Conservation (phyloP, 2,888 invertebrate genomes). For the Xanthorhoe spadicearia region DNA sequence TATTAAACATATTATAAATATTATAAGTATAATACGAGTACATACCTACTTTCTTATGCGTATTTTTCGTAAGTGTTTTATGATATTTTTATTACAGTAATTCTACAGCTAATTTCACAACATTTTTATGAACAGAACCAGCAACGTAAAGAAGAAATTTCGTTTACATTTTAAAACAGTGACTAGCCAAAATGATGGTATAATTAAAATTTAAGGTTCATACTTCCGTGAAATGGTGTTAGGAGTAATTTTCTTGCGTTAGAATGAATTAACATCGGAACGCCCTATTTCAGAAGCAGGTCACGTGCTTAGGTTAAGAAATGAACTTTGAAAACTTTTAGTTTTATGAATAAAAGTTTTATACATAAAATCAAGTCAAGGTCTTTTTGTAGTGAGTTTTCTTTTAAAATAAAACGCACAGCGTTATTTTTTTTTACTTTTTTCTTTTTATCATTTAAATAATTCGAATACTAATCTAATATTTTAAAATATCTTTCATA, state of each 20-base stretch:
- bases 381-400: slow-evolving; percentile 4
- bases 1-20: too few species aligned
- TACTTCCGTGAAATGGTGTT: slow-evolving; percentile 27
- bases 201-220: slow-evolving; percentile 25
- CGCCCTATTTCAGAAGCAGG: slow-evolving; percentile 33
- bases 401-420: slow-evolving; percentile 2
- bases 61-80: too few species aligned
- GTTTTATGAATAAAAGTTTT: slow-evolving; percentile 29
- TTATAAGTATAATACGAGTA: too few species aligned
- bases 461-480: neutral
- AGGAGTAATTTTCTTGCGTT: slow-evolving; percentile 33
- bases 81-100: too few species aligned
- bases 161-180: slow-evolving; percentile 18
- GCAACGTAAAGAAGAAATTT: too few species aligned
- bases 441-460: neutral
- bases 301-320: slow-evolving; percentile 36
- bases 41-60: too few species aligned
- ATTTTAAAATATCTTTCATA: neutral
- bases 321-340: slow-evolving; percentile 24
- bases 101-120: too few species aligned
- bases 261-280: slow-evolving; percentile 36
- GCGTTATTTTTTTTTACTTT: neutral
- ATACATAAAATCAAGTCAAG: slow-evolving; percentile 17
- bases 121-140: too few species aligned
- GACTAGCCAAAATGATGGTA: slow-evolving; percentile 35